Evolutionary conservation across 2,113 vertebrate genomes (phyloP).

Genomic region (Lasiurus cinereus): DNA sequence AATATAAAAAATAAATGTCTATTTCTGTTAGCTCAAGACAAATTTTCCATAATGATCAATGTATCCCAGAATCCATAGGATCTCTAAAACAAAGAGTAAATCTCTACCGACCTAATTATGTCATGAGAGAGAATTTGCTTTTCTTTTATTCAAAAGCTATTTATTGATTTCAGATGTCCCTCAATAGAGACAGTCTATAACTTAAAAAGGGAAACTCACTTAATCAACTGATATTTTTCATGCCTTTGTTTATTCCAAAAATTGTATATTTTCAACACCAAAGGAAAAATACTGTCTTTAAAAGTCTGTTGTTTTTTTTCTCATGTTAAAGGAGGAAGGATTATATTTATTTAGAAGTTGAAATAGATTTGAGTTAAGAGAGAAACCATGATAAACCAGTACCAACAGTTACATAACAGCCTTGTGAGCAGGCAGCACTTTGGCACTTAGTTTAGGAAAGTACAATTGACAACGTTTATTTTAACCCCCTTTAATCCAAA

Average conservation of each 20-base stretch:
- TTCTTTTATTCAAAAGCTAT: conserved; percentile 54
- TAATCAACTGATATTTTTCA: conserved; percentile 76
- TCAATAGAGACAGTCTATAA: conserved; percentile 62
- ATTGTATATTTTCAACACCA: conserved; percentile 70
- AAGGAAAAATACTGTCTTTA: conserved; percentile 70
- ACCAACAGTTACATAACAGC: neutral
- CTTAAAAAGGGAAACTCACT: conserved; percentile 62
- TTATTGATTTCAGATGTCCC: conserved; percentile 65
- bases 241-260: conserved; percentile 72
- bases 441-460: neutral
- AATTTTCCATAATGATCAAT: neutral
- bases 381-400: conserved; percentile 36
- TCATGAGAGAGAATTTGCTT: conserved; percentile 28
- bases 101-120: conserved; percentile 62
- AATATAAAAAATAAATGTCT: conserved; percentile 28
- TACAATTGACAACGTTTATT: conserved; percentile 16
- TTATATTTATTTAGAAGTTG: conserved; percentile 51
- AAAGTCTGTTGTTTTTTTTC: neutral
- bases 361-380: conserved; percentile 58
- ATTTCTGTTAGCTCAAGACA: neutral
- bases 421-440: neutral
- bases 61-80: conserved; percentile 31
- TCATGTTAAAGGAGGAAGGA: conserved; percentile 54
- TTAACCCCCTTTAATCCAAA: neutral
- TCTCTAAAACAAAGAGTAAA: neutral